Base-by-base conservation (phyloP, 2,797 vertebrate species). In the Phrynocephalus guinanensis region DNA sequence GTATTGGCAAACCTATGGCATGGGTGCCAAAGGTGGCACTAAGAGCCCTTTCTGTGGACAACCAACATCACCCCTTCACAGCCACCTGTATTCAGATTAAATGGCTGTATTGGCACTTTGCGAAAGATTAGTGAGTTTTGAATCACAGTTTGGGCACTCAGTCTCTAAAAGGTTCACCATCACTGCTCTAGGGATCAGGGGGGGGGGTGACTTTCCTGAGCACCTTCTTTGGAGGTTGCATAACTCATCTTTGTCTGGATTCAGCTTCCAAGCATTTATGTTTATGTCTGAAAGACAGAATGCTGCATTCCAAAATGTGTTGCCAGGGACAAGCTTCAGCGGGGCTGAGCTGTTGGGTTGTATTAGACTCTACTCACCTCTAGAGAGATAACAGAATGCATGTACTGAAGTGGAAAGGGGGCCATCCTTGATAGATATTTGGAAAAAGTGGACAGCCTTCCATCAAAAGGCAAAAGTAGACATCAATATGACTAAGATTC, bases 371-470 rank as follows among this genome's bases (percentile, higher is more conserved):
- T 48, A 18, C 73, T 48, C 73, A 3, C 20, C 52, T 13, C 0
- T 22, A 63, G 9, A 44, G 70, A 11, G 6, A 13, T 56, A 33
- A 82, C 26, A 56, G 24, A 72, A 72, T 80, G 5, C 18, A 3
- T 3, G 9, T 50, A 2, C 73, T 48, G 5, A 38, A 30, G 20
- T 24, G 84, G 86, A 60, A 6, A 76, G 52, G 76, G 50, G 30
- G 10, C 7, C 7, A 78, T 18, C 11, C 84, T 60, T 5, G 56
- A 38, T 11, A 83, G 56, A 83, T 83, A 72, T 79, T 20, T 38
- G 2, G 72, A 87, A 33, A 50, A 85, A 22, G 5, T 93, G 86
- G 68, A 86, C 33, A 52, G 68, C n/a, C 50, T 30, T 22, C 48
- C 5, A 3, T 20, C 6, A 15, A 16, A 50, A 1, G 24, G 6